Percentiles rank a stretch among this genome's conserved stretches.
Conservation (phyloP, 2,797 vertebrate species). For the Sternotherus odoratus region DNA sequence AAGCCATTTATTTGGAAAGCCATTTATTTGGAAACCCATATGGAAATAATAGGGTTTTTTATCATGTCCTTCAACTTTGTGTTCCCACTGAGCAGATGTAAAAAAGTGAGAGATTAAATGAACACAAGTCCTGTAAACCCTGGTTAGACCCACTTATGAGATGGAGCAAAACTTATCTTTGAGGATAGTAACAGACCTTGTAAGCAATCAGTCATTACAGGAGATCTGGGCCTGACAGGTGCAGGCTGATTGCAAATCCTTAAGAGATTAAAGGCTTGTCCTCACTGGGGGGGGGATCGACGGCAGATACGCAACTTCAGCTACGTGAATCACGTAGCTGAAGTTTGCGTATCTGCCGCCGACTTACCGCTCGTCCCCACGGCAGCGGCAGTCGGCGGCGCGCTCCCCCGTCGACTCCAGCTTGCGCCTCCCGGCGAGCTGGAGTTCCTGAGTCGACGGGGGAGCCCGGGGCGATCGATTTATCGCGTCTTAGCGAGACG, state of each 20-base stretch:
- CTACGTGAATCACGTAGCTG: too few relatives aligned
- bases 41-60: conserved; percentile 59
- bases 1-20: conserved; percentile 27
- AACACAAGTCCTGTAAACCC: not conserved
- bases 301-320: too few relatives aligned
- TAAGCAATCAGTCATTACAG: rapidly evolving
- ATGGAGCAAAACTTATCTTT: rapidly evolving
- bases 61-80: conserved; percentile 30
- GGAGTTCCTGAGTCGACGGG: too few relatives aligned
- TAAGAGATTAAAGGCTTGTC: too few relatives aligned
- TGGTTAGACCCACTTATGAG: not conserved
- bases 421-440: too few relatives aligned
- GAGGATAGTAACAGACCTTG: rapidly evolving
- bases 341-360: too few relatives aligned
- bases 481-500: too few relatives aligned
- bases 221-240: rapidly evolving
- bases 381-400: too few relatives aligned
- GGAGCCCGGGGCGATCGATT: too few relatives aligned
- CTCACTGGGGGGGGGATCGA: too few relatives aligned
- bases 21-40: conserved; percentile 45
- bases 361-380: too few relatives aligned
- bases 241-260: rapidly evolving
- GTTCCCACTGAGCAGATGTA: conserved; percentile 38
- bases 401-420: too few relatives aligned
- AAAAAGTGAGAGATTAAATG: conserved; percentile 20